Percentiles rank a stretch among this genome's conserved stretches.
phyloP scores from a whole-genome alignment of 1,140 invertebrate species.

The Eurytemora carolleeae region DNA sequence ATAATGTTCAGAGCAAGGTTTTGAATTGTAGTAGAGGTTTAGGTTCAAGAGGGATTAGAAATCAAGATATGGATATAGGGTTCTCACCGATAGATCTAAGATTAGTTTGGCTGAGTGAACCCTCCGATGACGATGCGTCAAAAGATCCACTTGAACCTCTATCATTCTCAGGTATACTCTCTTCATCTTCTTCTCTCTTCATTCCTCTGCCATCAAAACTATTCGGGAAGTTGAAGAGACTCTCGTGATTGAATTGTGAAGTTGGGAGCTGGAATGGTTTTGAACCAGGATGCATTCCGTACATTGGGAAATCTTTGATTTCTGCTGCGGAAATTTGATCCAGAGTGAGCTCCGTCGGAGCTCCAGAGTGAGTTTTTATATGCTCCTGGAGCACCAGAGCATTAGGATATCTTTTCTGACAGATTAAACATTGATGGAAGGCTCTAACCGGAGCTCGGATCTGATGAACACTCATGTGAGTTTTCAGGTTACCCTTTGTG shows the following conservation, averaged over 20 bases:
- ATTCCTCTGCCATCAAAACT: slow-evolving; percentile 4
- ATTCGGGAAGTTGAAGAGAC: slow-evolving; percentile 16
- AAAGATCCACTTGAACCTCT: background rate
- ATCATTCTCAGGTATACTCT: background rate
- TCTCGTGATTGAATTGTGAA: too few relatives aligned
- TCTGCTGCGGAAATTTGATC: slow-evolving; percentile 19
- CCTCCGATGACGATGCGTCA: background rate
- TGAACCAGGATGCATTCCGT: too few relatives aligned
- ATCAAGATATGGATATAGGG: too few relatives aligned
- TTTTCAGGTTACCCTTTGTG: slow-evolving; percentile 28
- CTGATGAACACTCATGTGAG: slow-evolving; percentile 38
- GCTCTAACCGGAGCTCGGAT: slow-evolving; percentile 27
- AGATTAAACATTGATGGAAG: slow-evolving; percentile 34
- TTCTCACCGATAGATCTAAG: too few relatives aligned
- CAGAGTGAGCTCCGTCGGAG: slow-evolving; percentile 17
- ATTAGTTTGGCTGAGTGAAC: background rate
- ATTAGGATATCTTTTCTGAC: slow-evolving; percentile 35
- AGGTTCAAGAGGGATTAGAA: too few relatives aligned
- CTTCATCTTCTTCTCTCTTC: background rate
- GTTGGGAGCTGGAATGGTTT: too few relatives aligned
- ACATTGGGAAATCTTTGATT: slow-evolving; percentile 7
- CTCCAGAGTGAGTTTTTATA: slow-evolving; percentile 26
- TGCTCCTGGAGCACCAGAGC: slow-evolving; percentile 31
- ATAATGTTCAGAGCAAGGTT: too few relatives aligned
- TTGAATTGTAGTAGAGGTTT: too few relatives aligned